Percentiles rank a stretch among this genome's conserved stretches.
Evolutionary conservation across 1,140 invertebrate species (phyloP).

Genomic region (Diabrotica virgifera): DNA sequence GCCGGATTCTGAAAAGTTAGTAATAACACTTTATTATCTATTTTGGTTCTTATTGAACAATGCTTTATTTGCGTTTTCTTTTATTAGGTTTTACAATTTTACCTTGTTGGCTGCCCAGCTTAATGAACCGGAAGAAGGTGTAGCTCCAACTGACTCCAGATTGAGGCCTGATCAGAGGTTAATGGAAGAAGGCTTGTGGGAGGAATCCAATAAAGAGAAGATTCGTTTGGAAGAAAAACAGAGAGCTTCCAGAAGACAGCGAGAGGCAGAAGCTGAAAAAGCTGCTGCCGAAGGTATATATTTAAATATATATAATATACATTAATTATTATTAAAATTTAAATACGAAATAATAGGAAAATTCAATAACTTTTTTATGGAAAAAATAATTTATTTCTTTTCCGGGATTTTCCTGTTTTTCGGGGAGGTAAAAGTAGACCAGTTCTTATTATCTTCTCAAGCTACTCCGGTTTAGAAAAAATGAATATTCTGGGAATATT

Average conservation of each 20-base stretch:
- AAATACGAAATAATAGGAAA: no score
- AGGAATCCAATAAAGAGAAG: conserved; percentile 94
- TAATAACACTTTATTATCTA: neutral
- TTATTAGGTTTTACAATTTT: conserved; percentile 80
- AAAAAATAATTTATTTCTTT: no score
- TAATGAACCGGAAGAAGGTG: conserved; percentile 89
- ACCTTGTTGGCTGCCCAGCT: conserved; percentile 92
- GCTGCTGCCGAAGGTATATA: conserved; percentile 66
- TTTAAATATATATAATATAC: no score
- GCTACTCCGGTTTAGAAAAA: no score
- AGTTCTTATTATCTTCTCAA: no score
- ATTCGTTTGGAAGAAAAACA: conserved; percentile 92
- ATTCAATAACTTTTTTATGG: no score
- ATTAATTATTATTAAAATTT: no score
- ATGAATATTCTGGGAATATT: no score
- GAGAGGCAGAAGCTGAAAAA: conserved; percentile 77
- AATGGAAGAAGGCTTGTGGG: conserved; percentile 96
- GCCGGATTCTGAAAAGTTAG: conserved; percentile 58
- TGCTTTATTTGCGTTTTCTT: conserved; percentile 1
- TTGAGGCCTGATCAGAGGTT: conserved; percentile 59
- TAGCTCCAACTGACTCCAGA: conserved; percentile 96
- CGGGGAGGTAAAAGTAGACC: no score
- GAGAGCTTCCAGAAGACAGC: conserved; percentile 64
- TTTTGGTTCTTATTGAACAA: no score
- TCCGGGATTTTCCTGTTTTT: no score